phyloP scores from a whole-genome alignment of 1,140 invertebrate genomes.

The Drosophila trapezifrons region DNA sequence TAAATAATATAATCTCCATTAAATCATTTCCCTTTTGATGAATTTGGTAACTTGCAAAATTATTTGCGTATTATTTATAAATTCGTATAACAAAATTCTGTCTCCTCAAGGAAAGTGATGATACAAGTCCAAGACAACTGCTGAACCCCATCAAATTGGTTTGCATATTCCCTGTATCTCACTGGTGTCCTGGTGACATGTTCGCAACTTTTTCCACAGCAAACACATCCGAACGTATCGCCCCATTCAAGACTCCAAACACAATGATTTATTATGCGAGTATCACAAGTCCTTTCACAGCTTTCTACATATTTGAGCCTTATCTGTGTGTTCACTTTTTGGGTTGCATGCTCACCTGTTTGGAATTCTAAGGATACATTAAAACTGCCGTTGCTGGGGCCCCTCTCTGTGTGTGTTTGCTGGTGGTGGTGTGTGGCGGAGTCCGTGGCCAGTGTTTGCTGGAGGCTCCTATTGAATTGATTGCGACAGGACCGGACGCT shows the following conservation, averaged over 20 bases:
- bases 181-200: slow-evolving; percentile 9
- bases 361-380: slow-evolving; percentile 83
- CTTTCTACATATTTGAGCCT: slow-evolving; percentile 17
- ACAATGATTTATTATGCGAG: slow-evolving; percentile 40
- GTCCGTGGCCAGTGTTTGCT: slow-evolving; percentile 60
- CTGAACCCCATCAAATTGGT: neutral
- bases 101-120: neutral
- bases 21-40: neutral
- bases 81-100: too few species aligned
- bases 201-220: slow-evolving; percentile 15
- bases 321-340: slow-evolving; percentile 51
- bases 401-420: slow-evolving; percentile 14
- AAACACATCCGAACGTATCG: slow-evolving; percentile 24
- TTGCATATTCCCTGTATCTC: neutral
- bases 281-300: slow-evolving; percentile 29
- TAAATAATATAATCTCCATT: neutral
- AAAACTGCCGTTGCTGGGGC: slow-evolving; percentile 62
- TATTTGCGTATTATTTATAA: neutral
- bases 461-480: slow-evolving; percentile 66
- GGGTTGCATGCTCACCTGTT: slow-evolving; percentile 72
- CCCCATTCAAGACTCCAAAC: slow-evolving; percentile 32
- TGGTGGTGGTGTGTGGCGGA: slow-evolving; percentile 37
- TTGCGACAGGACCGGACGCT: slow-evolving; percentile 58
- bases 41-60: too few species aligned
- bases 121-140: neutral